Conservation (phyloP, 35 echinoderm and acorn worm species). For the Chiridota heheva region DNA sequence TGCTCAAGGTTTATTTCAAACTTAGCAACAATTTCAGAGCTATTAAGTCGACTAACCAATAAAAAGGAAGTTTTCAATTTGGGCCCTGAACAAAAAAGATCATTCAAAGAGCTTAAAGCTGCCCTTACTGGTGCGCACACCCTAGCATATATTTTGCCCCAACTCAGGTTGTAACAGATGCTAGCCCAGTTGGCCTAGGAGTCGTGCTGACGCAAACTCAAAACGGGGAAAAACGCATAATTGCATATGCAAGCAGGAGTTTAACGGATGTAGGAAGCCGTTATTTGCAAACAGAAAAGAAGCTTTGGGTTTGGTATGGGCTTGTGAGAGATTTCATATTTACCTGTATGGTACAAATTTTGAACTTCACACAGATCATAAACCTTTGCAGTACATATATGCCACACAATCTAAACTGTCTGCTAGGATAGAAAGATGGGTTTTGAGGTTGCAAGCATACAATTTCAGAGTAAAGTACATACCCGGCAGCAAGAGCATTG, state of each 20-base stretch:
- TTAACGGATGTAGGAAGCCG: not conserved
- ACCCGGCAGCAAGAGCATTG: not conserved
- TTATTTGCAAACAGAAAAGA: slow-evolving; percentile 41
- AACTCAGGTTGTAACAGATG: slow-evolving; percentile 3
- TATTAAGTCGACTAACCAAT: not conserved
- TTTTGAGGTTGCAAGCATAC: slow-evolving; percentile 12
- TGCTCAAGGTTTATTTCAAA: slow-evolving; percentile 12
- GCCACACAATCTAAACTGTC: slow-evolving; percentile 4
- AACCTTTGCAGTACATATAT: slow-evolving; percentile 30
- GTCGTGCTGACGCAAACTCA: slow-evolving; percentile 11
- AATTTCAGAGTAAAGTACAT: not conserved
- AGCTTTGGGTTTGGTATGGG: not conserved
- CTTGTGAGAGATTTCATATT: slow-evolving; percentile 1
- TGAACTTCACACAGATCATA: slow-evolving; percentile 23
- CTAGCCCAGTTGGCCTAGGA: slow-evolving; percentile 15
- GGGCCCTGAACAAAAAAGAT: not conserved
- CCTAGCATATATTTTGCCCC: not conserved
- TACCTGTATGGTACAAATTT: slow-evolving; percentile 9
- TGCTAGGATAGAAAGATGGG: slow-evolving; percentile 27
- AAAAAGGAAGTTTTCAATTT: not conserved
- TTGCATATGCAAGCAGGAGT: slow-evolving; percentile 5
- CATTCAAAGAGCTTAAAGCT: slow-evolving; percentile 12
- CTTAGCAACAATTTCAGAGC: slow-evolving; percentile 14
- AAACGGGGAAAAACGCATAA: not conserved
- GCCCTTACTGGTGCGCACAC: not conserved